Evolutionary conservation across 2,113 vertebrate species (phyloP), one percentile per base, ranked within the genome.

Genomic region (Theristicus caerulescens): DNA sequence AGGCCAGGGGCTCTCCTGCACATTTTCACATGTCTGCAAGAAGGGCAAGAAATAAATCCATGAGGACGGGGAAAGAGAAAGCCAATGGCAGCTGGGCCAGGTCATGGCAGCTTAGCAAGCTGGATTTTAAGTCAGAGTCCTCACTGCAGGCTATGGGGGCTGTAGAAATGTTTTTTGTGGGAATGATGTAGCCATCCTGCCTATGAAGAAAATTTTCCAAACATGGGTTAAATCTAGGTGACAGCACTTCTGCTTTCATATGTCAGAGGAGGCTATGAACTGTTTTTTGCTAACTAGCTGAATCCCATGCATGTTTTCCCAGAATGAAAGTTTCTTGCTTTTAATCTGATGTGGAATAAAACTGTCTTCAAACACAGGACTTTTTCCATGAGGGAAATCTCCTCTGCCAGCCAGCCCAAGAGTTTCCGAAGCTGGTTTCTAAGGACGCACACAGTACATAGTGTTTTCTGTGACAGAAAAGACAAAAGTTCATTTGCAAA

Each of bases 161-260:
- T 71, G 21, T 51, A 81, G 67, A 88, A 95, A 67, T 51, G 38
- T 47, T 90, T 73, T 93, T 81, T 79, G 90, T 90, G 78, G 82
- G 94, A 92, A 95, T 81, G 1, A 74, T 64, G n/a, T 32, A 74
- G 82, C 79, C 22, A 74, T 83, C 44, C 32, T 62, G 13, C 11
- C 69, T 76, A 44, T 32, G 58, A 95, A 95, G 69, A 79, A 91
- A 65, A 84, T 93, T 74, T 82, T 69, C 76, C 44, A 94, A 92
- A 93, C 70, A 21, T 96, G 80, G 65, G 88, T 93, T 93, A 94
- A 95, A 95, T 36, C 65, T 90, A 93, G 82, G 88, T 94, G 91
- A 92, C 65, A 92, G 82, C 36, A 84, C 52, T 94, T 95, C 90
- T 86, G 47, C 61, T 79, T 38, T 93, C 57, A 25, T 84, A 91